These are phyloP conservation scores for Lophotis ruficrista DNA, from an alignment of 2,113 vertebrate genomes.

Conservation along the genomic window DNA sequence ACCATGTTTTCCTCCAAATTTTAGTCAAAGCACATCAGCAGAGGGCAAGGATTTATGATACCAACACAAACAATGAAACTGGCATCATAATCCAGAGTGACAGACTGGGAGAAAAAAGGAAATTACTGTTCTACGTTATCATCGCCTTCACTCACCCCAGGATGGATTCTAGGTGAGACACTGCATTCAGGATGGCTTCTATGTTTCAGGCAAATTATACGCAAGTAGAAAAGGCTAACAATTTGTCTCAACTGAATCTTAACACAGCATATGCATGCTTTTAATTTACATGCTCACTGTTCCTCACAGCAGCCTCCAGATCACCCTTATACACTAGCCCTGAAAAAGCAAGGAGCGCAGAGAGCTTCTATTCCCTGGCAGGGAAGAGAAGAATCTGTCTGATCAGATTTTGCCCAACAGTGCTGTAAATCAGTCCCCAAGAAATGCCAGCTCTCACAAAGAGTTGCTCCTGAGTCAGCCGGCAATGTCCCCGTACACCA, in stretches of 20 bases:
- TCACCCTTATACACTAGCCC: background rate
- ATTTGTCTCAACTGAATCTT: background rate
- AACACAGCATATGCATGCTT: background rate
- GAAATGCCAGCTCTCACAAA: background rate
- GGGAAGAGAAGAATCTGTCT: background rate
- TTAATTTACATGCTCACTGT: background rate
- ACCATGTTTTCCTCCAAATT: background rate
- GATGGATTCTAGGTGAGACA: background rate
- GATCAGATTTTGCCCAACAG: slow-evolving; percentile 1
- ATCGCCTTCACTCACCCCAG: background rate
- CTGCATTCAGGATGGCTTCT: background rate
- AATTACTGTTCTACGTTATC: background rate
- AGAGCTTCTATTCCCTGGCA: background rate
- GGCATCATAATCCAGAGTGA: background rate
- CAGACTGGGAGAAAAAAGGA: background rate
- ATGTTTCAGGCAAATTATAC: background rate
- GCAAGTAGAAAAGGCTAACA: background rate
- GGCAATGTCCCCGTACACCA: background rate
- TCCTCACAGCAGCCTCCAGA: background rate
- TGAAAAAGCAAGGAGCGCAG: background rate
- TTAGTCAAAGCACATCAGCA: background rate
- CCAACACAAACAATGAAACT: background rate
- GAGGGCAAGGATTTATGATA: background rate
- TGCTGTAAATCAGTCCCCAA: background rate
- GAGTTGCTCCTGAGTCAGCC: background rate